Evolutionary conservation across 2,888 invertebrate genomes (phyloP).

Genomic region (Julus scandinavius): DNA sequence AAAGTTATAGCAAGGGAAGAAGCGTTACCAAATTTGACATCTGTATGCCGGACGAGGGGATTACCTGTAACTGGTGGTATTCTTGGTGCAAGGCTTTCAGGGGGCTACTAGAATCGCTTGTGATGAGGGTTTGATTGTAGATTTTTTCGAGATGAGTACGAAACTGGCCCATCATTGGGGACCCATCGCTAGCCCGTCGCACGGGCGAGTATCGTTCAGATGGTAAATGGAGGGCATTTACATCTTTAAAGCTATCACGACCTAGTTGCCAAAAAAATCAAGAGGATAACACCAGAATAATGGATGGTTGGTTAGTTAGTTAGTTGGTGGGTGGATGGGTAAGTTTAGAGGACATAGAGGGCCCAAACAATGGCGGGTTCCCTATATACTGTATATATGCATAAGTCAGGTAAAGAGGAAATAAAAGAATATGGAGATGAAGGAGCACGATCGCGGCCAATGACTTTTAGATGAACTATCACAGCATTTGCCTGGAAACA

Average conservation of each 20-base stretch:
- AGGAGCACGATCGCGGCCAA: too few relatives aligned
- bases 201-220: constrained; percentile 90
- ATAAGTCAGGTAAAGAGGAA: too few relatives aligned
- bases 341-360: too few relatives aligned
- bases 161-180: constrained; percentile 63
- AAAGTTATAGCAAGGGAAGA: neutral
- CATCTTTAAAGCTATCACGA: constrained; percentile 72
- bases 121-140: constrained; percentile 72
- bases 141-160: constrained; percentile 66
- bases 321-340: too few relatives aligned
- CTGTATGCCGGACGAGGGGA: constrained; percentile 60
- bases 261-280: constrained; percentile 61
- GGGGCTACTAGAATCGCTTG: constrained; percentile 61
- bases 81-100: constrained; percentile 77
- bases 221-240: constrained; percentile 69
- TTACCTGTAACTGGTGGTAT: constrained; percentile 81
- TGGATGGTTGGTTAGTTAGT: neutral
- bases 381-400: too few relatives aligned
- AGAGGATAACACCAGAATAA: neutral
- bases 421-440: too few relatives aligned
- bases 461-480: too few relatives aligned
- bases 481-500: too few relatives aligned
- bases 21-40: neutral
- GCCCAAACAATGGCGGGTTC: too few relatives aligned
- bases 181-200: constrained; percentile 86